phyloP scores from a whole-genome alignment of 2,888 invertebrate species.

The Electrophaes corylata region DNA sequence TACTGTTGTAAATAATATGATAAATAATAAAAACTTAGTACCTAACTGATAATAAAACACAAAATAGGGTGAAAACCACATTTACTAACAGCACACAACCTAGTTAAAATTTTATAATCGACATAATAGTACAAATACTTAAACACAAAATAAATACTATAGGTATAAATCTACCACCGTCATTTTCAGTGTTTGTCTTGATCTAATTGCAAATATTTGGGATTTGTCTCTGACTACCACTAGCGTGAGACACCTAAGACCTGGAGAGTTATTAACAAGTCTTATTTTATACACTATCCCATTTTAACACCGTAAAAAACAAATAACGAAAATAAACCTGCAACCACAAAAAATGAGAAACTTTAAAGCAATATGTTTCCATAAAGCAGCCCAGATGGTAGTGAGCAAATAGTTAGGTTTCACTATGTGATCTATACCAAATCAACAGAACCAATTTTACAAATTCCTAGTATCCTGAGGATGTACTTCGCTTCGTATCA shows the following conservation, averaged over 20 bases:
- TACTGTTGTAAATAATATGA: too few species aligned
- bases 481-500: too few species aligned
- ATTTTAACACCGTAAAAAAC: neutral
- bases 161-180: conserved; percentile 1
- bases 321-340: too few species aligned
- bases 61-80: conserved; percentile 44
- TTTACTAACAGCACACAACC: conserved; percentile 56
- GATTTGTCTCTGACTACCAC: neutral
- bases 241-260: neutral
- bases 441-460: too few species aligned
- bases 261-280: neutral
- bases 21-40: too few species aligned
- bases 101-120: conserved; percentile 44
- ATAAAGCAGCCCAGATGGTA: too few species aligned
- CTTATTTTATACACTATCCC: neutral
- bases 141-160: conserved; percentile 13
- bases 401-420: too few species aligned
- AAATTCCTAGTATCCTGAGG: too few species aligned
- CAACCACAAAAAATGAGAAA: too few species aligned
- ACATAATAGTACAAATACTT: conserved; percentile 47
- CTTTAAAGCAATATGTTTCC: too few species aligned
- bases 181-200: neutral
- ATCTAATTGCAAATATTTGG: neutral
- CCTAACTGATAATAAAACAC: conserved; percentile 41
- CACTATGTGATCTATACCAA: too few species aligned